Conservation (phyloP, 2,888 invertebrate species). For the Micoletzkya japonica region DNA sequence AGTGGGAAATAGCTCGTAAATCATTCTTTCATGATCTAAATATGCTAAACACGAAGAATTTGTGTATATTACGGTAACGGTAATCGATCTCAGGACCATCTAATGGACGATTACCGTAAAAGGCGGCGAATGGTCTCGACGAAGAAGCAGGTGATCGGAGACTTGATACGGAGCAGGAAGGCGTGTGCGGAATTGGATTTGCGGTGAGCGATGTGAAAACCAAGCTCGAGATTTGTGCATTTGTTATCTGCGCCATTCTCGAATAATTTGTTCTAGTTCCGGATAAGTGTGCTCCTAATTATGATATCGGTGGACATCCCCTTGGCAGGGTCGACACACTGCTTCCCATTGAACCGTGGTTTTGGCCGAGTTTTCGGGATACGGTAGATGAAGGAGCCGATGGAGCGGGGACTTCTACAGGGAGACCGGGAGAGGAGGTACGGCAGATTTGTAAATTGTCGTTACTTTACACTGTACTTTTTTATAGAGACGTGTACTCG, state of each 20-base stretch:
- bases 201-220: neutral
- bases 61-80: neutral
- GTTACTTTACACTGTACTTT: no score
- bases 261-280: neutral
- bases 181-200: constrained; percentile 38
- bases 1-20: no score
- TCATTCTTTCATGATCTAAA: no score
- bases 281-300: neutral
- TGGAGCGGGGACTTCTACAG: no score
- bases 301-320: neutral
- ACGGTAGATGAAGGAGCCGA: constrained; percentile 29
- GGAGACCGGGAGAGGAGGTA: no score
- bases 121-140: constrained; percentile 40
- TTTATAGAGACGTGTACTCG: no score
- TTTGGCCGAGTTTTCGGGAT: constrained; percentile 35
- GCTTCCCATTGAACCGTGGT: constrained; percentile 33
- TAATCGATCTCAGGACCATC: constrained; percentile 43
- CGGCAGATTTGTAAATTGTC: no score
- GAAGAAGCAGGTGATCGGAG: constrained; percentile 43
- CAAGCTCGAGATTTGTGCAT: neutral
- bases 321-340: constrained; percentile 23
- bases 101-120: constrained; percentile 53
- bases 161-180: constrained; percentile 51
- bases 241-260: neutral
- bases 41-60: no score